These are phyloP conservation scores for Hexactinellida sp. DNA, from an alignment of 37 sponge, comb jelly and placozoan species.

Conservation along the genomic window DNA sequence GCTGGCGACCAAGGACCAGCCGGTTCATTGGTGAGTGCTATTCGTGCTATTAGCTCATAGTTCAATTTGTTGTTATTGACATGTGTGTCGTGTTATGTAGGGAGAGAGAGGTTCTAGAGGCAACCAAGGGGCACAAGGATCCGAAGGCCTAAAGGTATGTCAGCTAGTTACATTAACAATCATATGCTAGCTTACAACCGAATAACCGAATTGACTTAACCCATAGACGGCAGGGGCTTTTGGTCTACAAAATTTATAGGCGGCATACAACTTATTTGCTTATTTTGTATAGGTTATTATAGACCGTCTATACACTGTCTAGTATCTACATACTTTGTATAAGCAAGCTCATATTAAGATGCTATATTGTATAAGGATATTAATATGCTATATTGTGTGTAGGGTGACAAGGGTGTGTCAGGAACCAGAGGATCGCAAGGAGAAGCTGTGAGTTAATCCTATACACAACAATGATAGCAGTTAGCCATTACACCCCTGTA, in stretches of 20 bases:
- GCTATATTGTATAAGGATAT: not conserved
- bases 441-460: not conserved
- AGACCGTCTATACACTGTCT: not conserved
- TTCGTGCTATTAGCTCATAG: not conserved
- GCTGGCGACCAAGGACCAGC: not conserved
- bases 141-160: not conserved
- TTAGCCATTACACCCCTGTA: not conserved
- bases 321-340: too few species aligned
- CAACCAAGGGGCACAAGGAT: not conserved
- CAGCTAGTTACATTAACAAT: not conserved
- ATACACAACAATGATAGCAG: not conserved
- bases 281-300: too few species aligned
- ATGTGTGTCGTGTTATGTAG: not conserved
- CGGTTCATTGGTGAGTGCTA: not conserved
- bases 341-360: too few species aligned
- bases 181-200: too few species aligned
- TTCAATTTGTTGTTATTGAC: not conserved
- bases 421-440: not conserved
- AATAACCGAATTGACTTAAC: too few species aligned
- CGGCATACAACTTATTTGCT: too few species aligned
- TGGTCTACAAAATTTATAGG: too few species aligned
- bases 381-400: not conserved
- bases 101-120: conserved; percentile 8
- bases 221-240: too few species aligned
- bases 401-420: not conserved